Evolutionary conservation across 2,888 invertebrate species (phyloP), one percentile per base, ranked within the genome.

Genomic region (Diplazon laetatorius): DNA sequence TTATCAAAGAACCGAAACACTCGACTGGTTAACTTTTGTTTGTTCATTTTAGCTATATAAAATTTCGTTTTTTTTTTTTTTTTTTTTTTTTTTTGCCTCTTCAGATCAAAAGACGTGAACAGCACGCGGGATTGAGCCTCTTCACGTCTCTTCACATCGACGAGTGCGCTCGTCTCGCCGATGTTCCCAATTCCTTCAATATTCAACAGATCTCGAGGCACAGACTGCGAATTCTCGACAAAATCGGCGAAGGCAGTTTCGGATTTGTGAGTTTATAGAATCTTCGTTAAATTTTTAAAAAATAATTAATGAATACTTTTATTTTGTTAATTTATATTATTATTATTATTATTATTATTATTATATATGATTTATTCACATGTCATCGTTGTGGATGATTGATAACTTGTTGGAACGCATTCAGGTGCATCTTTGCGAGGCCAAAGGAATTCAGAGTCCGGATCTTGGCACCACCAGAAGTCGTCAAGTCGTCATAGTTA

Each of bases 161-260:
- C 35, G 96, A 97, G 89, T 86, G 84, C 66, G 81, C 82, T 48
- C 85, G 84, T 55, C 82, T 87, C n/a, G 84, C 88, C 20, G 85
- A 84, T 39, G 83, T 81, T 6, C 78, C 82, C 10, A 87, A 87
- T 37, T 83, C 87, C 16, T 87, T 83, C 77, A 87, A 89, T 39
- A 87, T 91, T 44, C 89, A 87, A 59, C 89, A 88, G 18, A 95
- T 97, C 90, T 96, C 97, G 84, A 93, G 96, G 89, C 96, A 96
- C 92, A 94, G 96, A 91, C 93, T 97, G 87, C 93, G 96, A 89
- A 95, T 96, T 85, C 92, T 97, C 80, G 96, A 97, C 90, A 96
- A 96, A 90, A 93, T 97, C 63, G 97, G 97, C 80, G 97, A 97
- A 91, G 97, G 97, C 82, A 95, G 95, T 83, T 97, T 96, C 90